A percentile compares a stretch with the other conserved stretches of the same genome.
phyloP scores from a whole-genome alignment of 2,888 invertebrate species.

The Acronicta alni region DNA sequence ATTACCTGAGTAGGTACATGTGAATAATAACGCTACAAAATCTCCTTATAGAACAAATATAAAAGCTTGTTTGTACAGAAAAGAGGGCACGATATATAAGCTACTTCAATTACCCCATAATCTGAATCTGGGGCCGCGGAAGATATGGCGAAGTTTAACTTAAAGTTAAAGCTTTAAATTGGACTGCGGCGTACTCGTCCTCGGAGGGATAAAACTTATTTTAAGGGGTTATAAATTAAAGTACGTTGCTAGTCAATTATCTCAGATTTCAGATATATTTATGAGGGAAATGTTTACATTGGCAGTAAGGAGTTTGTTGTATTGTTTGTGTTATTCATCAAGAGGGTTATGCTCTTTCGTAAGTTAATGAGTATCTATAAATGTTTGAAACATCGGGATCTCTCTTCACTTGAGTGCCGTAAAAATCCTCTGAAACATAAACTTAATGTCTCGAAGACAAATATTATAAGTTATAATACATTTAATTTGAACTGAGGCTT shows the following conservation, averaged over 20 bases:
- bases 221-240: constrained; percentile 84
- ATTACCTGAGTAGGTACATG: neutral
- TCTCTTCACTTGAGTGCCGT: too few relatives aligned
- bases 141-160: constrained; percentile 82
- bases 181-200: constrained; percentile 69
- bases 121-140: constrained; percentile 71
- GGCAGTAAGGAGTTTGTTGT: constrained; percentile 32
- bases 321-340: constrained; percentile 29
- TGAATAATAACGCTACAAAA: constrained; percentile 28
- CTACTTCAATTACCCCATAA: constrained; percentile 76
- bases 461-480: too few relatives aligned
- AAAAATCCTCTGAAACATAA: too few relatives aligned
- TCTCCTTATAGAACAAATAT: constrained; percentile 41
- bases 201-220: constrained; percentile 73
- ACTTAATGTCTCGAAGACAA: too few relatives aligned
- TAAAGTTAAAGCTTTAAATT: constrained; percentile 83
- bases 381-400: neutral
- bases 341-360: constrained; percentile 4
- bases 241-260: constrained; percentile 80
- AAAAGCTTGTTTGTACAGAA: constrained; percentile 44
- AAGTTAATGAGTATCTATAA: neutral
- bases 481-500: too few relatives aligned
- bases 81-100: constrained; percentile 57
- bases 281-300: constrained; percentile 50
- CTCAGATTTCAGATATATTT: constrained; percentile 62